phyloP scores from a whole-genome alignment of 2,888 invertebrate species.

The Melitaea athalia region DNA sequence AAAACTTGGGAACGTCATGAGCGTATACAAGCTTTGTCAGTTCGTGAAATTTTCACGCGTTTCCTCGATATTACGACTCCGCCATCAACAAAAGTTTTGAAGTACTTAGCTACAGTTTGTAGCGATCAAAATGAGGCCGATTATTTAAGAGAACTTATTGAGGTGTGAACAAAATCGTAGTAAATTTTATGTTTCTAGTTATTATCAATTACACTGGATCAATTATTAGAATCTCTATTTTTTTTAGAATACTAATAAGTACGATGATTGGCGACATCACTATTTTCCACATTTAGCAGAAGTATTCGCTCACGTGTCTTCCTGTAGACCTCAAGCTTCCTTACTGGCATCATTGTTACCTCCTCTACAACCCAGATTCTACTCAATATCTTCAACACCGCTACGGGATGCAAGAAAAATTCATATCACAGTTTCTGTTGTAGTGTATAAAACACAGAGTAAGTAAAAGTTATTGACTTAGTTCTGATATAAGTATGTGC shows the following conservation, averaged over 20 bases:
- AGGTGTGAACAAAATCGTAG: conserved; percentile 76
- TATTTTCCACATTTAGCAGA: conserved; percentile 92
- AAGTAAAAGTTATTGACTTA: conserved; percentile 43
- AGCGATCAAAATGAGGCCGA: conserved; percentile 87
- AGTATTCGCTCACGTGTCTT: conserved; percentile 93
- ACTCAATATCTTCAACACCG: conserved; percentile 96
- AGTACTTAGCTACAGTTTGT: conserved; percentile 90
- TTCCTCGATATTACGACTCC: conserved; percentile 96
- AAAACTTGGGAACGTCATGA: conserved; percentile 94
- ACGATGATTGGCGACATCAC: conserved; percentile 96
- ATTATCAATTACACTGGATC: neutral
- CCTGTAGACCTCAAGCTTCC: conserved; percentile 90
- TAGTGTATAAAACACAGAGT: conserved; percentile 92
- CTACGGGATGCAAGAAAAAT: conserved; percentile 87
- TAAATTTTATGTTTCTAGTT: neutral
- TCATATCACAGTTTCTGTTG: conserved; percentile 95
- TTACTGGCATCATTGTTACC: conserved; percentile 91
- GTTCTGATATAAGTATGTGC: neutral
- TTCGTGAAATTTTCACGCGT: conserved; percentile 88
- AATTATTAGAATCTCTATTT: neutral
- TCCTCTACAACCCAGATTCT: conserved; percentile 94
- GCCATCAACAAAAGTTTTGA: conserved; percentile 91
- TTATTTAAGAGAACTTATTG: conserved; percentile 86
- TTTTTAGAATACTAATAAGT: conserved; percentile 89
- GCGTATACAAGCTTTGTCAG: conserved; percentile 87